Evolutionary conservation across 1,140 invertebrate genomes (phyloP).

Genomic region (Diorhabda sublineata): DNA sequence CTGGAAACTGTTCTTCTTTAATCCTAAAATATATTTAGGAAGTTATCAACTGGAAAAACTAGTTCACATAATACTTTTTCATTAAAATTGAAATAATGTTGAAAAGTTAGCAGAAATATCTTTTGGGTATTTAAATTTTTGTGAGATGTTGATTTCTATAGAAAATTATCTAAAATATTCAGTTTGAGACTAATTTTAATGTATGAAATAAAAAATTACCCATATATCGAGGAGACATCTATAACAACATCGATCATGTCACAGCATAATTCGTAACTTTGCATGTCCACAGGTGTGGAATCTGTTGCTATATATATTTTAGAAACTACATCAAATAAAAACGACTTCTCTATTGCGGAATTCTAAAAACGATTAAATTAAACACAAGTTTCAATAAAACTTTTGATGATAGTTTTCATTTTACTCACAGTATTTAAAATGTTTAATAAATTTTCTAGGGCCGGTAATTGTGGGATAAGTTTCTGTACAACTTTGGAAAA

Average conservation of each 20-base stretch:
- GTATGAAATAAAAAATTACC: constrained; percentile 55
- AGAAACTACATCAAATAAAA: constrained; percentile 96
- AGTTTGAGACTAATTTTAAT: no score
- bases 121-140: no score
- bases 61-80: no score
- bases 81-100: no score
- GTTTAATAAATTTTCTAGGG: constrained; percentile 97
- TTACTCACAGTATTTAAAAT: constrained; percentile 93
- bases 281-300: constrained; percentile 99
- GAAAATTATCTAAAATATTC: no score
- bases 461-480: constrained; percentile 94
- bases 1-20: constrained; percentile 71
- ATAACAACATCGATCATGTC: constrained; percentile 99
- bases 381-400: constrained; percentile 17
- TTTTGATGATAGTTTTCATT: not conserved
- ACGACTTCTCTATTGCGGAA: constrained; percentile 97
- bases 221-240: constrained; percentile 98
- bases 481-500: constrained; percentile 99
- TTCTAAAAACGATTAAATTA: constrained; percentile 60
- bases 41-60: not conserved
- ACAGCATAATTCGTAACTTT: constrained; percentile 98
- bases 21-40: constrained; percentile 19
- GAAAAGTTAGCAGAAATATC: no score
- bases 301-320: constrained; percentile 99
- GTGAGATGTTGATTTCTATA: no score